phyloP scores from a whole-genome alignment of 35 echinoderm and acorn worm species.

The Holothuria glaberrima region DNA sequence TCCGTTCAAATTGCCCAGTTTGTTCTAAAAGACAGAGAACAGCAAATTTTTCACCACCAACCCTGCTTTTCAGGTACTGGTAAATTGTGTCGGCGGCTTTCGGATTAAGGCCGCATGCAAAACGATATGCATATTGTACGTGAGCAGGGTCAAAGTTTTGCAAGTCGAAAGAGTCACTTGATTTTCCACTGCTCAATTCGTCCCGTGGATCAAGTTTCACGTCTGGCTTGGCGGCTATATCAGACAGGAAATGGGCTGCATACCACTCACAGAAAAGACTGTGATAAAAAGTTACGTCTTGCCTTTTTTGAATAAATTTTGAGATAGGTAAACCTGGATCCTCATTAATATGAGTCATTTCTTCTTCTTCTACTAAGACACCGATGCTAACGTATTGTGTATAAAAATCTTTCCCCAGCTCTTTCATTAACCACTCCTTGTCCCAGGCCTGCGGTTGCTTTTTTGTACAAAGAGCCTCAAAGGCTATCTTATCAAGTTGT shows the following conservation, averaged over 20 bases:
- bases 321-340: not conserved
- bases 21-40: conserved; percentile 7
- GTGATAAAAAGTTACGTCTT: not conserved
- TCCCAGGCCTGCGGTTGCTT: not conserved
- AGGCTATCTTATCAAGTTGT: not conserved
- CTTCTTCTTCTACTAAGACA: not conserved
- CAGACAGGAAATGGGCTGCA: not conserved
- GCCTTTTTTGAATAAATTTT: not conserved
- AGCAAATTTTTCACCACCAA: conserved; percentile 20
- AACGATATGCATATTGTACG: conserved; percentile 6
- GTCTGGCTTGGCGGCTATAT: no score
- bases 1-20: not conserved
- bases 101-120: conserved; percentile 17
- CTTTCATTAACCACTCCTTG: not conserved
- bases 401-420: not conserved
- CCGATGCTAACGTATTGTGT: not conserved
- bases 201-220: not conserved
- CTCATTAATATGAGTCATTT: not conserved
- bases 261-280: conserved; percentile 21
- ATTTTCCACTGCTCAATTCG: no score
- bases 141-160: not conserved
- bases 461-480: not conserved
- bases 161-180: not conserved
- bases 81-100: not conserved
- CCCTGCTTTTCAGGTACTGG: not conserved